Evolutionary conservation across 1,140 invertebrate genomes (phyloP).

Genomic region (Hycleus phaleratus): DNA sequence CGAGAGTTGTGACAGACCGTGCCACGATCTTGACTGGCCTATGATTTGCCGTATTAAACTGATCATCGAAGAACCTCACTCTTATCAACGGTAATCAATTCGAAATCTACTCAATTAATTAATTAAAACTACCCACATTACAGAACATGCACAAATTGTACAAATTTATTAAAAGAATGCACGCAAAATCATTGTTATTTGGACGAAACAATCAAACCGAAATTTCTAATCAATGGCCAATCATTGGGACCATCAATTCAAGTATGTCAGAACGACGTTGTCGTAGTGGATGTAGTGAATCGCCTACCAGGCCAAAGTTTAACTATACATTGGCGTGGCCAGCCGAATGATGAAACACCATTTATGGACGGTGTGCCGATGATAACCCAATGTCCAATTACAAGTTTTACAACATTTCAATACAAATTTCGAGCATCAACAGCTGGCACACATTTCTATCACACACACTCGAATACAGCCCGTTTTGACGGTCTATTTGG

Average conservation of each 20-base stretch:
- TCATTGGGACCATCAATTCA: slow-evolving; percentile 77
- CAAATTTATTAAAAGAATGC: slow-evolving; percentile 45
- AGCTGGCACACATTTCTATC: slow-evolving; percentile 67
- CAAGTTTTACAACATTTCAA: slow-evolving; percentile 71
- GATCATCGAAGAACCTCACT: slow-evolving; percentile 48
- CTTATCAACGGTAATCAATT: neutral
- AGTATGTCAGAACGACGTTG: slow-evolving; percentile 78
- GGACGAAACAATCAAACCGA: slow-evolving; percentile 56
- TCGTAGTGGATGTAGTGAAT: slow-evolving; percentile 78
- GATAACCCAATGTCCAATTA: slow-evolving; percentile 78
- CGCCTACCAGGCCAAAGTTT: slow-evolving; percentile 61
- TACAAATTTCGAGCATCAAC: slow-evolving; percentile 68
- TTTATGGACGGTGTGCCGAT: slow-evolving; percentile 81
- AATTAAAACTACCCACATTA: neutral
- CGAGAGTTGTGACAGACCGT: slow-evolving; percentile 63
- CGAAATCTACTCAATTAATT: neutral
- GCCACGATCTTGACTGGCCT: slow-evolving; percentile 68
- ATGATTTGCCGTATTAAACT: slow-evolving; percentile 72
- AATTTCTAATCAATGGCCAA: slow-evolving; percentile 67
- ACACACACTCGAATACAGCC: slow-evolving; percentile 66
- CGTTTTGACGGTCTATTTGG: slow-evolving; percentile 71
- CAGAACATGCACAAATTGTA: slow-evolving; percentile 44
- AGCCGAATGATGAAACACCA: slow-evolving; percentile 66
- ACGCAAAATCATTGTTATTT: slow-evolving; percentile 51
- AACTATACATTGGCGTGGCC: slow-evolving; percentile 77